A percentile compares a stretch with the other conserved stretches of the same genome.
Evolutionary conservation across 2,888 invertebrate genomes (phyloP).

Genomic region (Halocaridina rubra): DNA sequence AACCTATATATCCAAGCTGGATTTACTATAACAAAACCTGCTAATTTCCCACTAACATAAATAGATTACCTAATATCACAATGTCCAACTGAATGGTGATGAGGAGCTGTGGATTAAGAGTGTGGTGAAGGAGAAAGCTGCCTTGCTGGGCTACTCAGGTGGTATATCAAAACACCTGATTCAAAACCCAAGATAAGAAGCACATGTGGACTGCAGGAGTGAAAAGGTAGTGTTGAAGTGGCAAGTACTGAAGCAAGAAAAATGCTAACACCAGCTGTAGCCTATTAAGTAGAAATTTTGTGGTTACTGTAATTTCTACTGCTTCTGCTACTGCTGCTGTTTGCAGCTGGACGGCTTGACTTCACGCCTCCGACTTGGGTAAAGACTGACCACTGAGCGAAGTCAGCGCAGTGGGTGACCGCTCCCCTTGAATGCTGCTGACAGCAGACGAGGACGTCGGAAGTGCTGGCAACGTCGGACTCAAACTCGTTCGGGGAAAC

Average conservation of each 20-base stretch:
- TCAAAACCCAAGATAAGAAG: slow-evolving; percentile 1
- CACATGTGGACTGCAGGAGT: slow-evolving; percentile 26
- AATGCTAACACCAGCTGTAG: slow-evolving; percentile 51
- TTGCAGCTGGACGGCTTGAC: slow-evolving; percentile 60
- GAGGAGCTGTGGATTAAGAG: slow-evolving; percentile 19
- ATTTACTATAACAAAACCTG: no score
- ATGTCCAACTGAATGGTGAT: slow-evolving; percentile 41
- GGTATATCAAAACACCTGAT: slow-evolving; percentile 15
- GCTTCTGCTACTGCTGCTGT: slow-evolving; percentile 42
- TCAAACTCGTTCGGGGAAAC: slow-evolving; percentile 45
- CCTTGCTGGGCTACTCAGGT: neutral
- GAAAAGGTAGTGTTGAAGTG: slow-evolving; percentile 30
- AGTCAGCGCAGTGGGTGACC: slow-evolving; percentile 24
- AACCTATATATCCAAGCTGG: no score
- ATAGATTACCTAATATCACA: slow-evolving; percentile 44
- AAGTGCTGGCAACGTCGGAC: slow-evolving; percentile 34
- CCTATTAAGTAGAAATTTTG: slow-evolving; percentile 20
- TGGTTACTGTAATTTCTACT: slow-evolving; percentile 36
- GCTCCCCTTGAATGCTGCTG: slow-evolving; percentile 49
- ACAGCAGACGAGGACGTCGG: slow-evolving; percentile 29
- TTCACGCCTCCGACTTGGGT: slow-evolving; percentile 55
- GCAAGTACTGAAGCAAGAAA: slow-evolving; percentile 52
- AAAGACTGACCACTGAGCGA: slow-evolving; percentile 43
- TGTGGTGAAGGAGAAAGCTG: slow-evolving; percentile 11
- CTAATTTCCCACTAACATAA: neutral